Base-by-base conservation (phyloP, 2,113 vertebrate genomes). In the Melierax canorus region DNA sequence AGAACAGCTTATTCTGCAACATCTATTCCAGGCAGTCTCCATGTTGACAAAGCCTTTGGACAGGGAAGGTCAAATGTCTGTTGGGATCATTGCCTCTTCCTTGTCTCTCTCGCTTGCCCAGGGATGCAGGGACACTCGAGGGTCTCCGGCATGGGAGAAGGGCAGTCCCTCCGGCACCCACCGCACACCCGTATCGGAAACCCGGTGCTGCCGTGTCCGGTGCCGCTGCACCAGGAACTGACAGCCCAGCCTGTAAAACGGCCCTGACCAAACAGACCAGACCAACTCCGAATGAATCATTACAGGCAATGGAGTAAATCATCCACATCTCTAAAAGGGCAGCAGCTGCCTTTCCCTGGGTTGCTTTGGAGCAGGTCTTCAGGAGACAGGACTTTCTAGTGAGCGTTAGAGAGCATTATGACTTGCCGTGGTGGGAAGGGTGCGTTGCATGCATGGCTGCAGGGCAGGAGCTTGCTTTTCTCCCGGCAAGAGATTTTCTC, bases 111-210 rank as follows among this genome's bases (percentile, higher is more conserved):
- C 7, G 0, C 45, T 51, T 60, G 41, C 43, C 38, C 43, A 7
- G 38, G 48, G 68, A 46, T 34, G 13, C 1, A 3, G 59, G 39
- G 53, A 30, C 5, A 11, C 59, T 55, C 4, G 2, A 20, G 41
- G 53, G 62, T 13, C 13, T 43, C 53, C 1, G 1, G 16, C 2
- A 1, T 0, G 1, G 45, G 30, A 21, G 6, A 18, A 0, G 6
- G 23, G 13, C 51, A 8, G 15, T 29, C 38, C 59, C 51, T 26
- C 20, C 1, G 1, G 66, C 77, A 75, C 36, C 12, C 73, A 41
- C 45, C 3, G 3, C 5, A 1, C 22, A 9, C 12, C 23, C 2
- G 0, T 10, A 7, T 24, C 0, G 1, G 51, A 43, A 60, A 29
- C 30, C 46, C 6, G 1, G 63, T 60, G 62, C 64, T 6, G 3